These are phyloP conservation scores for Gavia stellata DNA, from an alignment of 2,113 vertebrate species.

Conservation along the genomic window DNA sequence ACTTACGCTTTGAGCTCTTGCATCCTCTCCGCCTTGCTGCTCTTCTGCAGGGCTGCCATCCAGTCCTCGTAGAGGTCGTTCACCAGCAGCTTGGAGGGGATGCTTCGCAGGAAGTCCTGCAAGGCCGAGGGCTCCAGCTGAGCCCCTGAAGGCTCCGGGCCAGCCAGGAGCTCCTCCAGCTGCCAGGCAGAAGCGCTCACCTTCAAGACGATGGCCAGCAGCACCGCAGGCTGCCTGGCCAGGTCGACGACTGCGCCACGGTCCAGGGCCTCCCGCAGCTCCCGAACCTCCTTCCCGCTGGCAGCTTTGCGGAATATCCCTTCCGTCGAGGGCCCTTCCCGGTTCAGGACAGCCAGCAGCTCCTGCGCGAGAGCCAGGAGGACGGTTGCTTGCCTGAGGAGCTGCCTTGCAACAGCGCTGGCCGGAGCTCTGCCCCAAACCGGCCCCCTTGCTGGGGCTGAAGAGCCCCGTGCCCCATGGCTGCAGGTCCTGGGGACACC, in stretches of 20 bases:
- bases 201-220: not conserved
- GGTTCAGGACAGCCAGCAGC: not conserved
- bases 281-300: too few species aligned
- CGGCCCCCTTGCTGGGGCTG: not conserved
- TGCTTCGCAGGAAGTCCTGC: not conserved
- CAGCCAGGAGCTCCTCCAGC: not conserved
- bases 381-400: not conserved
- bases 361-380: not conserved
- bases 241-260: not conserved
- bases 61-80: not conserved
- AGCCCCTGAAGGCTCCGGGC: not conserved
- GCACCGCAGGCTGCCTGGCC: not conserved
- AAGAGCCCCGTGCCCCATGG: not conserved
- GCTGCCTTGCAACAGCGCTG: not conserved
- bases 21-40: not conserved
- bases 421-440: not conserved
- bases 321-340: not conserved
- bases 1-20: not conserved
- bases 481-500: not conserved
- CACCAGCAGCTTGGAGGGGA: not conserved
- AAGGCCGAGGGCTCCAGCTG: not conserved
- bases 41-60: not conserved
- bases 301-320: not conserved
- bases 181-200: not conserved
- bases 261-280: not conserved